phyloP scores from a whole-genome alignment of 2,888 invertebrate genomes.

The Eretmocerus hayati region DNA sequence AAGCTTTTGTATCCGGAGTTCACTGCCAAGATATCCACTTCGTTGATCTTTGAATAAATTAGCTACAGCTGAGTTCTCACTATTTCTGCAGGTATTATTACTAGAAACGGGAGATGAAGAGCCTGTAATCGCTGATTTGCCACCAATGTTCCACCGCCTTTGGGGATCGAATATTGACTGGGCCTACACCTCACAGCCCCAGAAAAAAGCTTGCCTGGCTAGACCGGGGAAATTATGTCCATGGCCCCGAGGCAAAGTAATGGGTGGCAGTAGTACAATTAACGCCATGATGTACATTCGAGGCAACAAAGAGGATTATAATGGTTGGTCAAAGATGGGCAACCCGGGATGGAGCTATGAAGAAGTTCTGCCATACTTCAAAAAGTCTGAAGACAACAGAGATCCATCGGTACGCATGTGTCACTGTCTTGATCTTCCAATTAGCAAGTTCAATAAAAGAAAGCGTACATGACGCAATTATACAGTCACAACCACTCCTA shows the following conservation, averaged over 20 bases:
- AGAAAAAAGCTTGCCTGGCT: conserved; percentile 52
- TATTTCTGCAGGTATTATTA: conserved; percentile 53
- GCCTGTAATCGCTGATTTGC: conserved; percentile 68
- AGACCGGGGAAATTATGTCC: conserved; percentile 49
- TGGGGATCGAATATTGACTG: conserved; percentile 61
- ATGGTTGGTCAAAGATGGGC: conserved; percentile 69
- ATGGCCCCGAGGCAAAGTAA: conserved; percentile 68
- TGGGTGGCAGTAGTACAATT: conserved; percentile 76
- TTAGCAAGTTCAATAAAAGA: too few relatives aligned
- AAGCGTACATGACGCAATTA: too few relatives aligned
- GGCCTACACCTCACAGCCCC: conserved; percentile 60
- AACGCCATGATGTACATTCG: conserved; percentile 79
- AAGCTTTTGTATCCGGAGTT: too few relatives aligned
- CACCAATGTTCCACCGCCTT: conserved; percentile 64
- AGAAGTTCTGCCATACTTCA: conserved; percentile 47
- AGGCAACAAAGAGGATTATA: conserved; percentile 74
- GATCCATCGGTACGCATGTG: background rate
- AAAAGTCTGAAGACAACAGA: conserved; percentile 54
- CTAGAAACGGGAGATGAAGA: conserved; percentile 74
- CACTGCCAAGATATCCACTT: too few relatives aligned
- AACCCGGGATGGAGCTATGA: conserved; percentile 74
- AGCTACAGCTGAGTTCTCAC: too few relatives aligned
- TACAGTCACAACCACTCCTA: too few relatives aligned
- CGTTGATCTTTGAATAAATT: too few relatives aligned
- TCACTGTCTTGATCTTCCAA: background rate